A percentile compares a stretch with the other conserved stretches of the same genome.
Conservation (phyloP, 2,797 vertebrate genomes). For the Premnoplex brunnescens region DNA sequence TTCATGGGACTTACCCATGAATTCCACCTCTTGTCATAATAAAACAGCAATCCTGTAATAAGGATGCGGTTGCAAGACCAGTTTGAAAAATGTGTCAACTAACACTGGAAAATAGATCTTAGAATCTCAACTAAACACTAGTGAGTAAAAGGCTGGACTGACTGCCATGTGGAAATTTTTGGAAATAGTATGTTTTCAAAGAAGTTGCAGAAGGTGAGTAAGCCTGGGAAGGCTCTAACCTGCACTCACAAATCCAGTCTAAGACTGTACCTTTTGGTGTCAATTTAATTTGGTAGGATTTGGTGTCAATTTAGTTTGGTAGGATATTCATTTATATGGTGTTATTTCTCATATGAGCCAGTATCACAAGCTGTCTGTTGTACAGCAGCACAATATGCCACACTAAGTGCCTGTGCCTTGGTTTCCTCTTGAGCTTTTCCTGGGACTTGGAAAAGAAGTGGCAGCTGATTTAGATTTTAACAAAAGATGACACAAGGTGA, state of each 20-base stretch:
- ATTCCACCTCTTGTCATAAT: neutral
- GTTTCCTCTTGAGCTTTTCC: neutral
- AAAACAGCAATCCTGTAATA: neutral
- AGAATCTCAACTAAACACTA: neutral
- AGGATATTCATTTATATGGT: neutral
- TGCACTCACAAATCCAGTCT: neutral
- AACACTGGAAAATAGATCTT: neutral
- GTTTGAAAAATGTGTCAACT: neutral
- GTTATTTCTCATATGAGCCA: neutral
- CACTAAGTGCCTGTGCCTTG: neutral
- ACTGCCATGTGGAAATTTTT: neutral
- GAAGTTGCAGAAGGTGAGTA: neutral
- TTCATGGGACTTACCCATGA: neutral
- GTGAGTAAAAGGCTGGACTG: neutral
- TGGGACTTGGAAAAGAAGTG: neutral
- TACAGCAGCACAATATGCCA: neutral
- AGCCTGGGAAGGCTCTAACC: neutral
- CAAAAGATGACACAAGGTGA: neutral
- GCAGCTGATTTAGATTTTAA: neutral
- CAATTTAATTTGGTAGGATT: neutral
- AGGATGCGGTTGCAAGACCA: neutral
- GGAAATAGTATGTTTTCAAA: neutral
- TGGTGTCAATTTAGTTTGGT: neutral
- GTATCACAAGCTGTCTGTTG: neutral
- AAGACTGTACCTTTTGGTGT: neutral